Percentiles rank a stretch among this genome's conserved stretches.
Evolutionary conservation across 2,797 vertebrate species (phyloP).

Genomic region (Notoglanidium macrostoma): DNA sequence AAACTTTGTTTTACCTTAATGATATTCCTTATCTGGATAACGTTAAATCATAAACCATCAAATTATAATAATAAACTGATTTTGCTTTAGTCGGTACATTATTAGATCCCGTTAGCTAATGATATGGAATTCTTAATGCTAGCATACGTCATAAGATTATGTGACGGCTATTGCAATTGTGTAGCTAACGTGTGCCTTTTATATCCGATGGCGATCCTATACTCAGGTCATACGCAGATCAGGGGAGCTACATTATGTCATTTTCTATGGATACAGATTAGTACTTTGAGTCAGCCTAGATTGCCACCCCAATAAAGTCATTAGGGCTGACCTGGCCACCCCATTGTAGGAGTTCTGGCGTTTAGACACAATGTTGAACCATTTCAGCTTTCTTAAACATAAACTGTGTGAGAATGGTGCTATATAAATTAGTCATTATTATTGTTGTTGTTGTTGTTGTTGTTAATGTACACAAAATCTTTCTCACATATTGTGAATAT

Average conservation of each 20-base stretch:
- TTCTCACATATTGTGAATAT: background rate
- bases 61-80: background rate
- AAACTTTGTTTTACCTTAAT: background rate
- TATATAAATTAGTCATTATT: too few relatives aligned
- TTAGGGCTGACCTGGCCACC: background rate
- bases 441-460: too few relatives aligned
- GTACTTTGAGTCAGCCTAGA: background rate
- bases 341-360: background rate
- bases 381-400: background rate
- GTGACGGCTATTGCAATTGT: background rate
- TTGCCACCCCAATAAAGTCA: background rate
- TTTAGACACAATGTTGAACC: background rate
- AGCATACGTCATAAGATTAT: background rate
- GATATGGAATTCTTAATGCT: background rate
- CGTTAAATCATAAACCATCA: background rate
- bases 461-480: too few relatives aligned
- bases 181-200: background rate
- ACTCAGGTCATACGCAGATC: background rate
- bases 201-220: background rate
- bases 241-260: background rate
- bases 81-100: background rate
- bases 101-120: background rate
- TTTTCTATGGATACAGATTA: background rate
- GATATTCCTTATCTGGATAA: background rate
- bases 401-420: background rate